A percentile compares a stretch with the other conserved stretches of the same genome.
These are phyloP conservation scores for Myrmophylax atrothorax DNA, from an alignment of 2,113 vertebrate genomes.

Conservation along the genomic window DNA sequence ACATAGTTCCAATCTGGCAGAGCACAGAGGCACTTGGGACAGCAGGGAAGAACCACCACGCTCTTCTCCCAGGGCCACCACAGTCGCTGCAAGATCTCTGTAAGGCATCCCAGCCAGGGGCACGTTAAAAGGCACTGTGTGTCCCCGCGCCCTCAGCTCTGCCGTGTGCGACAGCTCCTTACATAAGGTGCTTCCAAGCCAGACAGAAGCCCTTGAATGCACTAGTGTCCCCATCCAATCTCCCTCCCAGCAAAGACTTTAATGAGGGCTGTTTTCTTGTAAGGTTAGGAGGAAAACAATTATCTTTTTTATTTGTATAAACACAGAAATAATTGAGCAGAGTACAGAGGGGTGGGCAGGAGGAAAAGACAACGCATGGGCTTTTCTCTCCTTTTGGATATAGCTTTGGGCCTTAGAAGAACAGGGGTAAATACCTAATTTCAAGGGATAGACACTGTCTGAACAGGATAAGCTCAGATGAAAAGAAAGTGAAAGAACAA, in stretches of 20 bases:
- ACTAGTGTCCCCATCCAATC: not conserved
- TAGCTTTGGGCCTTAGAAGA: not conserved
- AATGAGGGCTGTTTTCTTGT: constrained; percentile 35
- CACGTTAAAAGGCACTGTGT: accelerated
- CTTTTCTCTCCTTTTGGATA: not conserved
- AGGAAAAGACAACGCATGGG: not conserved
- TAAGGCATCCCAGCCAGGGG: not conserved
- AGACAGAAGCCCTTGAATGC: not conserved
- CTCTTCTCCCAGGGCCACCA: not conserved
- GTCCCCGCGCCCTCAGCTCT: not conserved
- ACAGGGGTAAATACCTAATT: not conserved
- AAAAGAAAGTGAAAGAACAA: not conserved
- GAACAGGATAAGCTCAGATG: not conserved
- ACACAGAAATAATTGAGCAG: not conserved
- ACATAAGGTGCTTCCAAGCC: not conserved
- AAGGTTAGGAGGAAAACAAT: constrained; percentile 22
- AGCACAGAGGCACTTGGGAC: not conserved
- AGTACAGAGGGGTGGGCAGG: not conserved
- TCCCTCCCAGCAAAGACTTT: not conserved
- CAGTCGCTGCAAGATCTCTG: not conserved
- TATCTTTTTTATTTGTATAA: not conserved
- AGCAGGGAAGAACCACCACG: not conserved
- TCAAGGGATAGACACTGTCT: not conserved
- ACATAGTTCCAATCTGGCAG: accelerated
- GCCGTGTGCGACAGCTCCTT: not conserved